Percentiles rank a stretch among this genome's conserved stretches.
These are phyloP conservation scores for Chrysolina haemoptera DNA, from an alignment of 2,888 invertebrate species.

Conservation along the genomic window DNA sequence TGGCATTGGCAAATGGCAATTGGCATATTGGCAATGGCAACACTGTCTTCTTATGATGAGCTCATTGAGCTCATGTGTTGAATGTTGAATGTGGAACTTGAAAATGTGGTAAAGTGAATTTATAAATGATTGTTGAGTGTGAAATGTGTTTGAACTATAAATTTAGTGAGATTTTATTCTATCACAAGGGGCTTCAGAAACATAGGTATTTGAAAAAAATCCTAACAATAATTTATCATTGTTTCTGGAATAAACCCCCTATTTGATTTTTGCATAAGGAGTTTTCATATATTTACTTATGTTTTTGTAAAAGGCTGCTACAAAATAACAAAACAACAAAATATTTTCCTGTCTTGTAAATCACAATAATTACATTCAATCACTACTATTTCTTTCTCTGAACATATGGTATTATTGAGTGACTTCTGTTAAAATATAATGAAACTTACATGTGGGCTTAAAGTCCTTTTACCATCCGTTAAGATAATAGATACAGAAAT, in stretches of 20 bases:
- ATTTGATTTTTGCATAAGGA: not conserved
- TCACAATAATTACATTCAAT: too few species aligned
- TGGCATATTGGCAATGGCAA: not conserved
- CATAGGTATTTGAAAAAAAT: not conserved
- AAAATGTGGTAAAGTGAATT: slow-evolving; percentile 3
- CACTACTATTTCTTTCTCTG: not conserved
- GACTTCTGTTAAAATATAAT: not conserved
- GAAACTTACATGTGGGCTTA: too few species aligned
- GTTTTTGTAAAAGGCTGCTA: too few species aligned
- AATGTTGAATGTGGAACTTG: not conserved
- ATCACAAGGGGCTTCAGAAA: not conserved
- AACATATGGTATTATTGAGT: not conserved
- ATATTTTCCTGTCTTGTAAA: too few species aligned
- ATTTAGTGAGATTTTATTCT: not conserved
- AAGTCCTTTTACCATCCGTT: too few species aligned
- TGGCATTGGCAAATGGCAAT: too few species aligned
- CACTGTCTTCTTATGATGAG: not conserved
- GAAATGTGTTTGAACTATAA: not conserved
- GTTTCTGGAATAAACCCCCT: not conserved
- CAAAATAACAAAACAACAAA: too few species aligned
- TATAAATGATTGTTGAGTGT: not conserved
- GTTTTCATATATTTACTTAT: too few species aligned
- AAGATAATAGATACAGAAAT: too few species aligned
- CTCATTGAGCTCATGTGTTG: slow-evolving; percentile 10
- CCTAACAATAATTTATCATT: not conserved